These are phyloP conservation scores for Vanessa cardui DNA, from an alignment of 2,888 invertebrate genomes.

Conservation along the genomic window DNA sequence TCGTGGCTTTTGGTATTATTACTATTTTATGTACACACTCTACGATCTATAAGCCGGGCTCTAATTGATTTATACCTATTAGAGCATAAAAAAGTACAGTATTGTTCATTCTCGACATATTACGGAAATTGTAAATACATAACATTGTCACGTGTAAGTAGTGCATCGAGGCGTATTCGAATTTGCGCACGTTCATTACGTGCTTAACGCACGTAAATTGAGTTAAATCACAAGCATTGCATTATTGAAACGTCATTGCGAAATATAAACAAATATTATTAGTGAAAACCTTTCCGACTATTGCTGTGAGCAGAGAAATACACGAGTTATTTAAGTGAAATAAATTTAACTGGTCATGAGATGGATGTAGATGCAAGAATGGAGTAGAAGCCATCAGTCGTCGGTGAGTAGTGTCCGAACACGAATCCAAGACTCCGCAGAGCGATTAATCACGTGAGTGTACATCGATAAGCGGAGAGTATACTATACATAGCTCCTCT, in stretches of 20 bases:
- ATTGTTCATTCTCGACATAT: neutral
- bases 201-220: conserved; percentile 17
- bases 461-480: conserved; percentile 60
- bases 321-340: neutral
- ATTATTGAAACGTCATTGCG: conserved; percentile 10
- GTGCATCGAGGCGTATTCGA: conserved; percentile 1
- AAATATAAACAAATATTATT: conserved; percentile 23
- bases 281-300: conserved; percentile 7
- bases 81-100: neutral
- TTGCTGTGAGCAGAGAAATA: neutral
- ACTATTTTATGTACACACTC: neutral
- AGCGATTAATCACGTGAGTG: conserved; percentile 71
- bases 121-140: conserved; percentile 13
- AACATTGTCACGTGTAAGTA: conserved; percentile 11
- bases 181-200: conserved; percentile 21
- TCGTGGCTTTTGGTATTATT: too few species aligned
- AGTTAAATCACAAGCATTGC: conserved; percentile 20
- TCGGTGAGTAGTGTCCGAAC: conserved; percentile 52
- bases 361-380: conserved; percentile 44
- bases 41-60: too few species aligned
- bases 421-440: conserved; percentile 61
- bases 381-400: conserved; percentile 49
- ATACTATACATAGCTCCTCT: neutral
- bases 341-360: conserved; percentile 47
- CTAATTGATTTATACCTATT: neutral